Base-by-base conservation (phyloP, 1,140 invertebrate genomes). In the Danaus plexippus region DNA sequence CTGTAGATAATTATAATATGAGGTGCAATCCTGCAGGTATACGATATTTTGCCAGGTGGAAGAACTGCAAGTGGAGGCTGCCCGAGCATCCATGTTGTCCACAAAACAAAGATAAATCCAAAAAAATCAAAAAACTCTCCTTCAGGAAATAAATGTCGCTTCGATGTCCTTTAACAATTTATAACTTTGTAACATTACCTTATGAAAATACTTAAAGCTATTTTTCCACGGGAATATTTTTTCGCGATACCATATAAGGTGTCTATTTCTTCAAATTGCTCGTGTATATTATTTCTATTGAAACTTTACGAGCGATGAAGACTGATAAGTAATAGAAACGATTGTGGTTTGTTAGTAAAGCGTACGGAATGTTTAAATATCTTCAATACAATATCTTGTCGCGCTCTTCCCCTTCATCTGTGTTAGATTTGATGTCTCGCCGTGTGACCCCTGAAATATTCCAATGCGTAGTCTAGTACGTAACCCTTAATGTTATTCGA, bases 41-140 rank as follows among this genome's bases (percentile, higher is more conserved):
- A 89, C 91, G 80, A 91, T 92, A 88, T 92, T 92, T 90, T 92
- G 91, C 88, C 91, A 92, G 89, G 91, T 92, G 90, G 91, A 92
- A 89, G 91, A 92, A 88, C 90, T 92, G 85, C 91, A 92, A 89
- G 89, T 90, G 80, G 91, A 92, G 79, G 87, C 87, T 78, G 85
- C 87, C 74, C 80, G 87, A 84, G 84, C 85, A 80, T 87, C 85
- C 78, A 84, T 87, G 78, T 83, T 88, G 83, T 86, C 87, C 77
- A 85, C 85, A 77, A 88, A 88, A 74, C 87, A 88, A 81, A 87
- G 87, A 87, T 88, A 88, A 86, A 85, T 69, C 73, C 57, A 73
- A 74, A 66, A 87, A 84, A 78, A 66, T 75, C 62, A 87, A 80
- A 83, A 85, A 83, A 66, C 74, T 87, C 57, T 84, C 80, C 61